A percentile compares a stretch with the other conserved stretches of the same genome.
These are phyloP conservation scores for Rhyacichthys aspro DNA, from an alignment of 2,797 vertebrate species.

Conservation along the genomic window DNA sequence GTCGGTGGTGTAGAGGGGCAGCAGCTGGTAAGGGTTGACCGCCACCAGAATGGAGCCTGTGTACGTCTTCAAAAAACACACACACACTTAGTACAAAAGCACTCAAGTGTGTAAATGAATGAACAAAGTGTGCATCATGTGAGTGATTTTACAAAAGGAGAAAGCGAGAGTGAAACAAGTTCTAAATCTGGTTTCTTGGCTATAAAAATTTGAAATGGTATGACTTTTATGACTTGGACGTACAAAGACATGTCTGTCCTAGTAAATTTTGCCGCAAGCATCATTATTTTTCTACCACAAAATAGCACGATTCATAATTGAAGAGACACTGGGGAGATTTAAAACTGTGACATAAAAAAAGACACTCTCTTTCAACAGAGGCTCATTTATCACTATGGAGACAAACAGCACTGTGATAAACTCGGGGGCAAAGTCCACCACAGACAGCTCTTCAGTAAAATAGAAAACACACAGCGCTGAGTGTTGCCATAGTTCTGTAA, in stretches of 20 bases:
- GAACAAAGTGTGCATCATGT: constrained; percentile 25
- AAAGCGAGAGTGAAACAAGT: not conserved
- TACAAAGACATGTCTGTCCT: constrained; percentile 3
- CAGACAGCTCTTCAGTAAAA: constrained; percentile 7
- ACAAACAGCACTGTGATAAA: constrained; percentile 67
- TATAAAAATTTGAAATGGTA: not conserved
- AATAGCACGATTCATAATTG: constrained; percentile 40
- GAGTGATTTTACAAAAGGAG: constrained; percentile 11
- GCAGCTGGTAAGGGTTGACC: constrained; percentile 94
- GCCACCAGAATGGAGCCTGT: constrained; percentile 96
- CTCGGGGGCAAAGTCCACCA: constrained; percentile 73
- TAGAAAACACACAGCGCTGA: constrained; percentile 5
- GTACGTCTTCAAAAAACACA: constrained; percentile 85
- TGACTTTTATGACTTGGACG: not conserved
- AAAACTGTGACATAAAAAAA: constrained; percentile 38
- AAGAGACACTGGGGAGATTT: constrained; percentile 43
- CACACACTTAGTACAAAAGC: constrained; percentile 10
- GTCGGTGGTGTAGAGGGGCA: constrained; percentile 91
- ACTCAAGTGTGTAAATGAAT: not conserved
- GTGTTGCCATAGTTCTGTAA: constrained; percentile 43
- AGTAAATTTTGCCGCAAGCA: constrained; percentile 7
- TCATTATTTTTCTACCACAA: constrained; percentile 19
- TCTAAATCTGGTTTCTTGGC: not conserved
- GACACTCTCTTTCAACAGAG: constrained; percentile 51
- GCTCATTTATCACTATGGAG: constrained; percentile 69